Evolutionary conservation across 1,140 invertebrate species (phyloP).

Genomic region (Saccostrea cuccullata): DNA sequence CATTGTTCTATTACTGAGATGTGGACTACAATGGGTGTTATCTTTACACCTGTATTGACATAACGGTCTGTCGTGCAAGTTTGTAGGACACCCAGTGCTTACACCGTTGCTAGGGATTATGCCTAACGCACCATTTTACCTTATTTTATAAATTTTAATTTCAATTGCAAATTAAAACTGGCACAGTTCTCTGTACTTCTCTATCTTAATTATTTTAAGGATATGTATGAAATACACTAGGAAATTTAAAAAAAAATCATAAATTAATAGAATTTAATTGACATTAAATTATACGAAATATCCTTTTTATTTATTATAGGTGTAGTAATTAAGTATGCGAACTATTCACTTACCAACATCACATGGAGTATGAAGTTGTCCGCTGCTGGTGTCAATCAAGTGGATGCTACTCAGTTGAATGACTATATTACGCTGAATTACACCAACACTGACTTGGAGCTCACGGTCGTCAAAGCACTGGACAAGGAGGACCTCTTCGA

Average conservation of each 20-base stretch:
- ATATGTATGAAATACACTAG: no score
- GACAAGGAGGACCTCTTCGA: neutral
- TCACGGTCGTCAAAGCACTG: neutral
- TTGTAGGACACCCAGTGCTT: neutral
- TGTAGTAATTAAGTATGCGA: neutral
- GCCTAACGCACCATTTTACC: neutral
- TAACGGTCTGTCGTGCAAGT: neutral
- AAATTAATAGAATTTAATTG: no score
- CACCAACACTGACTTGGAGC: neutral
- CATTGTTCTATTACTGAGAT: neutral
- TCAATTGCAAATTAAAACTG: no score
- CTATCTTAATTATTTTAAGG: no score
- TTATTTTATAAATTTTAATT: neutral
- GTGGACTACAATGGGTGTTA: neutral
- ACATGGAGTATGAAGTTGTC: neutral
- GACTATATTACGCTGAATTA: neutral
- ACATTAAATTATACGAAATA: no score
- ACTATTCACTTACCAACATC: neutral
- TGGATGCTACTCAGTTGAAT: neutral
- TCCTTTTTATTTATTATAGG: neutral
- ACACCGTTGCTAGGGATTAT: no score
- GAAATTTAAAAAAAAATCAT: no score
- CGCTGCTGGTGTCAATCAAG: neutral
- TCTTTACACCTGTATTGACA: slow-evolving; percentile 21
- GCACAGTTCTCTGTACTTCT: no score